Evolutionary conservation across 2,797 vertebrate species (phyloP).

Genomic region (Phrynocephalus vlangalii): DNA sequence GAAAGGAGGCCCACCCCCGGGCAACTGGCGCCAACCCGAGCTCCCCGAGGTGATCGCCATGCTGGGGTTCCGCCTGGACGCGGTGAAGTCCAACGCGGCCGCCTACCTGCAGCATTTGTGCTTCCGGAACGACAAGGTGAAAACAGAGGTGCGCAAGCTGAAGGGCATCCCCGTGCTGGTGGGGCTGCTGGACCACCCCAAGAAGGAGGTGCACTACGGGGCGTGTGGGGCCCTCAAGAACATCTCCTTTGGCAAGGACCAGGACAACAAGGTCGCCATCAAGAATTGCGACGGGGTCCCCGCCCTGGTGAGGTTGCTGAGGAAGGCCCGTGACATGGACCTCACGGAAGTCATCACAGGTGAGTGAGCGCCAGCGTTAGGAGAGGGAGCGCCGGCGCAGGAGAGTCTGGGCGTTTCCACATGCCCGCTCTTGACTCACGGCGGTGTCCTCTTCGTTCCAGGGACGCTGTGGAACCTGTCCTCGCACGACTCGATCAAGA

Average conservation of each 20-base stretch:
- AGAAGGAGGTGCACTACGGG: constrained; percentile 92
- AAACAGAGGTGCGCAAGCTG: constrained; percentile 83
- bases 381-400: too few relatives aligned
- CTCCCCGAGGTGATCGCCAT: constrained; percentile 95
- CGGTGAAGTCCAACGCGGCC: constrained; percentile 93
- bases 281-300: constrained; percentile 97
- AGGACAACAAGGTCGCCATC: constrained; percentile 96
- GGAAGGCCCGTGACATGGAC: constrained; percentile 91
- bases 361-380: constrained; percentile 54
- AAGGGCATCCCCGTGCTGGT: constrained; percentile 95
- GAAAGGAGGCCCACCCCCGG: constrained; percentile 81
- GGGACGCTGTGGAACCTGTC: constrained; percentile 97
- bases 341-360: constrained; percentile 95
- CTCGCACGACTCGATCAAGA: constrained; percentile 95
- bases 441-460: constrained; percentile 50
- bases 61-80: constrained; percentile 93
- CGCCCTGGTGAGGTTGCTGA: constrained; percentile 88
- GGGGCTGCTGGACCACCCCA: constrained; percentile 91
- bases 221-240: constrained; percentile 97
- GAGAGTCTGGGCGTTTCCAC: neutral
- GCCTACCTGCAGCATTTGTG: constrained; percentile 96
- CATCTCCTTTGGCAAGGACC: constrained; percentile 94
- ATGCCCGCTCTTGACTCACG: neutral
- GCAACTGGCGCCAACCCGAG: constrained; percentile 92
- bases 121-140: constrained; percentile 95